Conservation (phyloP, 2,113 vertebrate species). For the Calidris pygmaea region DNA sequence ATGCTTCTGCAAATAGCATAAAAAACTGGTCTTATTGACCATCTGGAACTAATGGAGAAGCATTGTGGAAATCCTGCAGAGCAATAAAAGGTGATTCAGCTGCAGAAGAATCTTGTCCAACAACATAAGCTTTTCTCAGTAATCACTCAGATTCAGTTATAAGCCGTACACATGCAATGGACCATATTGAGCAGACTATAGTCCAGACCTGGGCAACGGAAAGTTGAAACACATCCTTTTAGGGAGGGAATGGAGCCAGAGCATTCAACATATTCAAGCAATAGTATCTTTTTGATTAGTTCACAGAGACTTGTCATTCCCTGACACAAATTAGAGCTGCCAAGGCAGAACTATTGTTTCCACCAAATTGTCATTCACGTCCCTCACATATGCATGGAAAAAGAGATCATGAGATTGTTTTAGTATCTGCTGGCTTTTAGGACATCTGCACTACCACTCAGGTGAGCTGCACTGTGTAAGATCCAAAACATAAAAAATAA, state of each 20-base stretch:
- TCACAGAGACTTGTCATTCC: not conserved
- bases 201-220: not conserved
- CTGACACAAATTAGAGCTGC: not conserved
- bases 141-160: not conserved
- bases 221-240: not conserved
- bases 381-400: not conserved
- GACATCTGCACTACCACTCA: not conserved
- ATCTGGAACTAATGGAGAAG: conserved; percentile 26
- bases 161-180: not conserved
- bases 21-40: not conserved
- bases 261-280: not conserved
- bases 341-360: not conserved
- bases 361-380: not conserved
- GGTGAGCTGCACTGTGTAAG: not conserved
- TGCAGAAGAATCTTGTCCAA: not conserved
- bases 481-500: not conserved
- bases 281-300: not conserved
- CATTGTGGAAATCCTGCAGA: not conserved
- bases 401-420: not conserved
- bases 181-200: not conserved
- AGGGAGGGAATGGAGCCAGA: not conserved
- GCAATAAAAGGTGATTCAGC: conserved; percentile 13
- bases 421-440: not conserved
- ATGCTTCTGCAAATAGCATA: not conserved
- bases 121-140: not conserved